Evolutionary conservation across 1,140 invertebrate genomes (phyloP).

Genomic region (Drosophila pachea): DNA sequence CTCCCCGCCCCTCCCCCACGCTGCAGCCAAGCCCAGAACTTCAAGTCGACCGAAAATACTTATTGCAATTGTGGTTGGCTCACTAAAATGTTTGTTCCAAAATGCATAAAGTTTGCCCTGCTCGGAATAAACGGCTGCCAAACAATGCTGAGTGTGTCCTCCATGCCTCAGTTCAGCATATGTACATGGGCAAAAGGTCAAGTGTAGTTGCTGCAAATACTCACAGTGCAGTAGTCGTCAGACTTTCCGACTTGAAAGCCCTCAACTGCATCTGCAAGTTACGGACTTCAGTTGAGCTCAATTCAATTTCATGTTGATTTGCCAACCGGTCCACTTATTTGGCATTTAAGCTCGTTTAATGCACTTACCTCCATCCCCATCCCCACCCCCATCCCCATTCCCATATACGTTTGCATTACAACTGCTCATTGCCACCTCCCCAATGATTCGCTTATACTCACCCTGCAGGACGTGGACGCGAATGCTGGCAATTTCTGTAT

Average conservation of each 20-base stretch:
- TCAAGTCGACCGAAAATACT: slow-evolving; percentile 14
- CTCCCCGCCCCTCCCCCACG: not conserved
- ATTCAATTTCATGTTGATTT: slow-evolving; percentile 18
- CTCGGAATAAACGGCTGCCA: slow-evolving; percentile 28
- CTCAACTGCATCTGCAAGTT: slow-evolving; percentile 30
- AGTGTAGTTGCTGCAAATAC: slow-evolving; percentile 16
- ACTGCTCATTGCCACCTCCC: not conserved
- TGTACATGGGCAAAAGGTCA: slow-evolving; percentile 30
- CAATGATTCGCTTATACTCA: slow-evolving; percentile 48
- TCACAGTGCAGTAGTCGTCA: slow-evolving; percentile 28
- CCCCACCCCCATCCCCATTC: not conserved
- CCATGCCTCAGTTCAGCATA: slow-evolving; percentile 18
- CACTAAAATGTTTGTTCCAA: slow-evolving; percentile 32
- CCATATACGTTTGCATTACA: not conserved
- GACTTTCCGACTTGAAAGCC: slow-evolving; percentile 13
- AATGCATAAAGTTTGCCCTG: slow-evolving; percentile 46
- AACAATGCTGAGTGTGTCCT: slow-evolving; percentile 27
- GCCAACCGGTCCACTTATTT: slow-evolving; percentile 27
- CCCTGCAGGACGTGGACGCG: slow-evolving; percentile 80
- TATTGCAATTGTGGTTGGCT: slow-evolving; percentile 38
- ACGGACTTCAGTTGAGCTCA: not conserved
- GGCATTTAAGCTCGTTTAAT: slow-evolving; percentile 21
- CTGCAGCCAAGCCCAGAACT: not conserved
- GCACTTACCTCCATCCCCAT: not conserved
- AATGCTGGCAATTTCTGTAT: slow-evolving; percentile 81